These are phyloP conservation scores for Acanthosepion esculentum DNA, from an alignment of 2,888 invertebrate species.

Conservation along the genomic window DNA sequence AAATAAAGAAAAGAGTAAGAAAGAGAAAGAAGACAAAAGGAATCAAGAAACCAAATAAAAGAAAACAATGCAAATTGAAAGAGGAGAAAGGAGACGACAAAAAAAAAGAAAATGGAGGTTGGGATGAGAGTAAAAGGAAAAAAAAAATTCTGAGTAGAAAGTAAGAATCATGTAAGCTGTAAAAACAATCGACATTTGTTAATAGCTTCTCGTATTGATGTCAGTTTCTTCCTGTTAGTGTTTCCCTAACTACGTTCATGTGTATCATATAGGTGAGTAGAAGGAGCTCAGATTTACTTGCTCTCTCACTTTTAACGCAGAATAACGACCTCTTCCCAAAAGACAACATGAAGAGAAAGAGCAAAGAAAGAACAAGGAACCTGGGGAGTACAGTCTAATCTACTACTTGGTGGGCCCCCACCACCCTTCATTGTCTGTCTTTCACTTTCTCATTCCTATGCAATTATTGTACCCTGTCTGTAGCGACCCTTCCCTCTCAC, in stretches of 20 bases:
- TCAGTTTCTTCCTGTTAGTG: constrained; percentile 33
- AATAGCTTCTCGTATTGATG: constrained; percentile 33
- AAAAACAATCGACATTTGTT: constrained; percentile 10
- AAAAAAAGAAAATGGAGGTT: too few relatives aligned
- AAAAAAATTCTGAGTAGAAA: background rate
- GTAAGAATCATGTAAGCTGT: background rate
- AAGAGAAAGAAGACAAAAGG: background rate
- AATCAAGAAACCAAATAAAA: too few relatives aligned
- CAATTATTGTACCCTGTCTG: background rate
- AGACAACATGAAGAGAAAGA: background rate
- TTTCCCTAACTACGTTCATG: background rate
- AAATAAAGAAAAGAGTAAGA: background rate
- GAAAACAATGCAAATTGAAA: background rate
- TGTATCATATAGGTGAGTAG: background rate
- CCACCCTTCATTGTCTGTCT: background rate
- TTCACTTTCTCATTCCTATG: background rate
- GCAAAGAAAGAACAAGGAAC: background rate
- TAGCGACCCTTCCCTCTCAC: background rate
- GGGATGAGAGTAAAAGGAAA: background rate
- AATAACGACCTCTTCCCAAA: background rate
- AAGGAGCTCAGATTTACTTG: background rate
- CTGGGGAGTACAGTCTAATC: background rate
- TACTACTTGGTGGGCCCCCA: background rate
- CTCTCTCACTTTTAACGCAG: background rate
- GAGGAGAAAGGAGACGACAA: background rate